Evolutionary conservation across 2,888 invertebrate species (phyloP).

Genomic region (Craniophora ligustri): DNA sequence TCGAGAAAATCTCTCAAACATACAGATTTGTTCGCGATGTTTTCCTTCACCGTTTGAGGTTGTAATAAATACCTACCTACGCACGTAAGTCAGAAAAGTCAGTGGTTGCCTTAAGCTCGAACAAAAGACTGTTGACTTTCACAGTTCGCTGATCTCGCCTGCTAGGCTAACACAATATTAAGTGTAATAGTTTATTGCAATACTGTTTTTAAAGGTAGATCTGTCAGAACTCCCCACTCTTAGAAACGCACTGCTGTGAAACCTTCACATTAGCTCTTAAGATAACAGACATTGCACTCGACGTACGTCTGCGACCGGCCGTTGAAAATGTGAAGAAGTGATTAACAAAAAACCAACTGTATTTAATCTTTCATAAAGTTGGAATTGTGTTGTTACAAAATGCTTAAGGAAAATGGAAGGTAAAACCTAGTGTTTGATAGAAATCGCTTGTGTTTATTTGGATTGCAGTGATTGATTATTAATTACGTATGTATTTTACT

Average conservation of each 20-base stretch:
- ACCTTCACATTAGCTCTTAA: constrained; percentile 42
- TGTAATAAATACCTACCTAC: no score
- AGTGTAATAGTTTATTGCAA: no score
- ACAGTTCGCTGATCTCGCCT: no score
- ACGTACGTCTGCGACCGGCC: constrained; percentile 19
- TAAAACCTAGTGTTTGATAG: constrained; percentile 39
- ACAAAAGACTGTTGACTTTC: no score
- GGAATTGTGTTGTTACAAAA: constrained; percentile 16
- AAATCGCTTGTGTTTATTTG: constrained; percentile 16
- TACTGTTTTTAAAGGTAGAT: no score
- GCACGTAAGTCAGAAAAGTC: no score
- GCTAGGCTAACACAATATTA: no score
- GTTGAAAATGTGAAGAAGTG: constrained; percentile 32
- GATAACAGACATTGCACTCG: constrained; percentile 41
- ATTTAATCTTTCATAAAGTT: constrained; percentile 18
- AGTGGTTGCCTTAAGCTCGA: no score
- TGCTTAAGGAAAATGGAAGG: constrained; percentile 48
- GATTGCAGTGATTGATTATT: constrained; percentile 34
- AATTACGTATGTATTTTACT: background rate
- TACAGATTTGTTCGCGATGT: no score
- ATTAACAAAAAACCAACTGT: constrained; percentile 7
- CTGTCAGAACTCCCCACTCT: constrained; percentile 26
- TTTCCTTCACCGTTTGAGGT: no score
- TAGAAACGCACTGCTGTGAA: constrained; percentile 31
- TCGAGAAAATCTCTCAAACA: no score